phyloP scores from a whole-genome alignment of 1,140 invertebrate genomes.

The Temnothorax longispinosus region DNA sequence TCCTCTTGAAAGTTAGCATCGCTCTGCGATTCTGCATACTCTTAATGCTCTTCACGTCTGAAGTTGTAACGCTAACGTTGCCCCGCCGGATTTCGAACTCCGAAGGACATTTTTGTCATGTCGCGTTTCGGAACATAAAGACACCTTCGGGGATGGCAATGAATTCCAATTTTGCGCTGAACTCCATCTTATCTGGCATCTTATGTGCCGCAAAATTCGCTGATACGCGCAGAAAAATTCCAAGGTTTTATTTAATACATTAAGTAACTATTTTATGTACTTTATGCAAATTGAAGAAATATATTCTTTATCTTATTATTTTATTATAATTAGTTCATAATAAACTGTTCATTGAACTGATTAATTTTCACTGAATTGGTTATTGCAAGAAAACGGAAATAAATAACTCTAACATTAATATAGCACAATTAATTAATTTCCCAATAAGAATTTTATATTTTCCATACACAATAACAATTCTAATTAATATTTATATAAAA shows the following conservation, averaged over 20 bases:
- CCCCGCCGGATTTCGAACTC: slow-evolving; percentile 34
- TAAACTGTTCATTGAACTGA: no score
- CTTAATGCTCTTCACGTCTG: slow-evolving; percentile 59
- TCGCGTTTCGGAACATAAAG: slow-evolving; percentile 41
- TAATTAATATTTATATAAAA: background rate
- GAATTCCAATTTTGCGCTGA: slow-evolving; percentile 38
- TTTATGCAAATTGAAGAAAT: background rate
- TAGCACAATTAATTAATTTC: background rate
- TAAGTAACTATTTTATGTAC: background rate
- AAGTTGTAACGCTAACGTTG: slow-evolving; percentile 43
- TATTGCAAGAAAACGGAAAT: background rate
- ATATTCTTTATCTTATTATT: background rate
- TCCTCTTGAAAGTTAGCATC: slow-evolving; percentile 37
- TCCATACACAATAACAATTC: background rate
- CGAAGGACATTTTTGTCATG: slow-evolving; percentile 38
- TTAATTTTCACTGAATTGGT: background rate
- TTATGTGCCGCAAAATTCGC: background rate
- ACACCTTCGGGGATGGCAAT: slow-evolving; percentile 25
- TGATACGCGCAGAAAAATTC: slow-evolving; percentile 1
- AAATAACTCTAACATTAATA: background rate
- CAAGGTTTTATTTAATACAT: background rate
- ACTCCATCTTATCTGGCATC: background rate
- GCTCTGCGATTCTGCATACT: slow-evolving; percentile 33
- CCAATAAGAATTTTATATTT: background rate
- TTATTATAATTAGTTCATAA: background rate